These are phyloP conservation scores for Zosterops pallidus DNA, from an alignment of 2,113 vertebrate genomes.

Conservation along the genomic window DNA sequence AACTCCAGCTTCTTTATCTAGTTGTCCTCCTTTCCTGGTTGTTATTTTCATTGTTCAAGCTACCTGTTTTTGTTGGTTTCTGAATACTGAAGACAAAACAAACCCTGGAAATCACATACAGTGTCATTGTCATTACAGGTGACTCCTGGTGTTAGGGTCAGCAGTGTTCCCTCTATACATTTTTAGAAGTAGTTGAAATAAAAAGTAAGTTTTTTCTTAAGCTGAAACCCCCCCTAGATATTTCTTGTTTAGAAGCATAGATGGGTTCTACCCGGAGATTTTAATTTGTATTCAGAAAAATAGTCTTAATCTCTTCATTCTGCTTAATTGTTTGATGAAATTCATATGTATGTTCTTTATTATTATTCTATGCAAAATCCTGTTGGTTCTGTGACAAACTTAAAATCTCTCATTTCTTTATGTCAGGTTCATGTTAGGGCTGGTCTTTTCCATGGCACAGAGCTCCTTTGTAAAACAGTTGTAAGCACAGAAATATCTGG, in stretches of 20 bases:
- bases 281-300: not conserved
- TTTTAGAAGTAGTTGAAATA: not conserved
- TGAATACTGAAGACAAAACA: not conserved
- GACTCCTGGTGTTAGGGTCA: not conserved
- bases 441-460: conserved; percentile 96
- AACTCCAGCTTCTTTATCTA: not conserved
- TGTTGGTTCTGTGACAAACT: not conserved
- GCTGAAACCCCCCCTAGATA: rapidly evolving
- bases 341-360: not conserved
- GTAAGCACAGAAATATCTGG: conserved; percentile 91
- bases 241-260: not conserved
- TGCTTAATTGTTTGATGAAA: not conserved
- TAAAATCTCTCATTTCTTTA: not conserved
- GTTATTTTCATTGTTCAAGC: not conserved
- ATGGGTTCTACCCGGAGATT: not conserved
- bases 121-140: not conserved
- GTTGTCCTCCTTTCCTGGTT: not conserved
- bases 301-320: not conserved
- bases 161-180: not conserved
- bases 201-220: not conserved
- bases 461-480: conserved; percentile 90
- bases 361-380: not conserved
- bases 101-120: not conserved
- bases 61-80: not conserved
- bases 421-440: conserved; percentile 92